Evolutionary conservation across 2,113 vertebrate genomes (phyloP).

Genomic region (Chiloscyllium plagiosum): DNA sequence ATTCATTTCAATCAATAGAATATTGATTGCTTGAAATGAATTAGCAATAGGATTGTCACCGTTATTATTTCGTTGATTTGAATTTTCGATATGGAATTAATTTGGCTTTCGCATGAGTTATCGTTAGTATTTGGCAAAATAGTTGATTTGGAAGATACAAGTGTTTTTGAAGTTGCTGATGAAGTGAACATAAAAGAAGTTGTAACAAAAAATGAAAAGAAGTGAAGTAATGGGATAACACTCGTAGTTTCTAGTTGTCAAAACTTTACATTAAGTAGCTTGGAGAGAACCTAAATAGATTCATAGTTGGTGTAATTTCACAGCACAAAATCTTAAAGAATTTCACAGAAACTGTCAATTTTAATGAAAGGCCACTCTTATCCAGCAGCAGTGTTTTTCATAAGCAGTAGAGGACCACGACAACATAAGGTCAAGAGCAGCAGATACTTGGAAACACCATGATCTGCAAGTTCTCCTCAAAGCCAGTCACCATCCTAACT

Average conservation of each 20-base stretch:
- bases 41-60: neutral
- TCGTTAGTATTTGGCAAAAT: neutral
- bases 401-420: neutral
- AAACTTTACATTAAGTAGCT: neutral
- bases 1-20: no score
- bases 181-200: neutral
- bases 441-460: no score
- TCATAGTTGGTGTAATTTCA: neutral
- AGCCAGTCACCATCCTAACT: no score
- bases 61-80: neutral
- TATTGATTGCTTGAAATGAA: neutral
- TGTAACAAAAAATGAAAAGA: neutral
- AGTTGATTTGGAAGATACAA: neutral
- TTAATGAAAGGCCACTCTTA: neutral
- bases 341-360: neutral
- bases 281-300: neutral
- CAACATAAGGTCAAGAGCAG: no score
- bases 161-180: neutral
- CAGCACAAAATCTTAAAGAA: neutral
- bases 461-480: no score
- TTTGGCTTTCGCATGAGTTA: neutral
- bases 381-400: neutral
- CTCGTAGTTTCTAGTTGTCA: neutral
- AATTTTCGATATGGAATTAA: neutral
- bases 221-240: neutral